Conservation (phyloP, 2,113 vertebrate genomes). For the Pollachius pollachius region DNA sequence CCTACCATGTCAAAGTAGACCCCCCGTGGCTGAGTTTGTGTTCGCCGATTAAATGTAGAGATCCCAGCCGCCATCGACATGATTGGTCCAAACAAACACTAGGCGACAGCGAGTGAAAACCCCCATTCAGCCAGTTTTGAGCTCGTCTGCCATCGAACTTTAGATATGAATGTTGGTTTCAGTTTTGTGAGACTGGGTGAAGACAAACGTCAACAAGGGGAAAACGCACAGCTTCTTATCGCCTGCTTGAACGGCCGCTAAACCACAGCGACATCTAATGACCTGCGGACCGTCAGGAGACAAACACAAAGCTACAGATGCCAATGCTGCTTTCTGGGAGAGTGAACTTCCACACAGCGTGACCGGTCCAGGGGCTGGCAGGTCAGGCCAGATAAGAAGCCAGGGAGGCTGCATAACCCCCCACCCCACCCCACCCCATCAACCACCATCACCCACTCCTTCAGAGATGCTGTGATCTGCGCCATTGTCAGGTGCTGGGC, state of each 20-base stretch:
- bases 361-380: conserved; percentile 28
- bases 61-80: too few relatives aligned
- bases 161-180: too few relatives aligned
- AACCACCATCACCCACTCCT: conserved; percentile 28
- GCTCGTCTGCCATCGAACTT: too few relatives aligned
- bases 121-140: too few relatives aligned
- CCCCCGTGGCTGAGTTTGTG: too few relatives aligned
- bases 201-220: too few relatives aligned
- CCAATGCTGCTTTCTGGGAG: conserved; percentile 56
- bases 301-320: conserved; percentile 30
- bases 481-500: conserved; percentile 51
- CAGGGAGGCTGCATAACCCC: conserved; percentile 36
- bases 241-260: neutral
- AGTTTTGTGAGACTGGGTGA: too few relatives aligned
- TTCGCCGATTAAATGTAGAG: too few relatives aligned
- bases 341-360: conserved; percentile 51
- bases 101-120: too few relatives aligned
- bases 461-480: conserved; percentile 63
- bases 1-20: too few relatives aligned
- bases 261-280: conserved; percentile 23
- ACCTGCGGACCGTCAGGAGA: conserved; percentile 15
- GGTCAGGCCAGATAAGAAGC: conserved; percentile 48
- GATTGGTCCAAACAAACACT: too few relatives aligned
- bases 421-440: too few relatives aligned
- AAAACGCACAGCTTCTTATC: neutral